Conservation (phyloP, 2,888 invertebrate species). For the Choristoneura rosaceana region DNA sequence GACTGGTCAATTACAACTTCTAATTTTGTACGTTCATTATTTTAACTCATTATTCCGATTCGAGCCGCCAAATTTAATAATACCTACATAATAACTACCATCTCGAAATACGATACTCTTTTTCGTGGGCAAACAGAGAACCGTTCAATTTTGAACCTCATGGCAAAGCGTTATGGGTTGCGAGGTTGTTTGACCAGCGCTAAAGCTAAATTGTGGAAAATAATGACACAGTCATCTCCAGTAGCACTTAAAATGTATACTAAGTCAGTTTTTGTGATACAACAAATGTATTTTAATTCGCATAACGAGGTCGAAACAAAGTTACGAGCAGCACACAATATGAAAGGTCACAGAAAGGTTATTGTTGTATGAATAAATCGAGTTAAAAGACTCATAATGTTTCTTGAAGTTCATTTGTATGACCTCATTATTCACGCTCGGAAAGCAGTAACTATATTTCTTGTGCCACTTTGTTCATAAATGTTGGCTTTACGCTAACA, state of each 20-base stretch:
- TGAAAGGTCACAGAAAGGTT: slow-evolving; percentile 34
- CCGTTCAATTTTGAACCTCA: not conserved
- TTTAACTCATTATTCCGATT: slow-evolving; percentile 37
- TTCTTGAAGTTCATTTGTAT: slow-evolving; percentile 6
- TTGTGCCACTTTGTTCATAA: not conserved
- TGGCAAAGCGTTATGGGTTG: not conserved
- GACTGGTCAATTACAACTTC: slow-evolving; percentile 36
- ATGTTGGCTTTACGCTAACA: not conserved
- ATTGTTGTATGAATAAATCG: slow-evolving; percentile 27
- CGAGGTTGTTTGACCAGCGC: not conserved
- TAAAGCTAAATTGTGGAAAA: not conserved
- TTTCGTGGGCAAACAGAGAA: not conserved
- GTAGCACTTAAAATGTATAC: slow-evolving; percentile 34
- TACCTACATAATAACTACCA: slow-evolving; percentile 26
- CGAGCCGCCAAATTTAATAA: slow-evolving; percentile 41
- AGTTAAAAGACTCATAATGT: not conserved
- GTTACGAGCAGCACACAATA: slow-evolving; percentile 4
- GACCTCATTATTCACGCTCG: slow-evolving; percentile 7
- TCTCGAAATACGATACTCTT: not conserved
- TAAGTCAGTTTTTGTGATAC: slow-evolving; percentile 38
- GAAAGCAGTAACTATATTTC: not conserved
- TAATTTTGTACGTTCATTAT: slow-evolving; percentile 41
- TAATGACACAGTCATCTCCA: slow-evolving; percentile 32
- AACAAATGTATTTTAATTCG: slow-evolving; percentile 29
- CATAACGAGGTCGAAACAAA: slow-evolving; percentile 29